Conservation (phyloP, 2,113 vertebrate species). For the Corythornis vintsioides region DNA sequence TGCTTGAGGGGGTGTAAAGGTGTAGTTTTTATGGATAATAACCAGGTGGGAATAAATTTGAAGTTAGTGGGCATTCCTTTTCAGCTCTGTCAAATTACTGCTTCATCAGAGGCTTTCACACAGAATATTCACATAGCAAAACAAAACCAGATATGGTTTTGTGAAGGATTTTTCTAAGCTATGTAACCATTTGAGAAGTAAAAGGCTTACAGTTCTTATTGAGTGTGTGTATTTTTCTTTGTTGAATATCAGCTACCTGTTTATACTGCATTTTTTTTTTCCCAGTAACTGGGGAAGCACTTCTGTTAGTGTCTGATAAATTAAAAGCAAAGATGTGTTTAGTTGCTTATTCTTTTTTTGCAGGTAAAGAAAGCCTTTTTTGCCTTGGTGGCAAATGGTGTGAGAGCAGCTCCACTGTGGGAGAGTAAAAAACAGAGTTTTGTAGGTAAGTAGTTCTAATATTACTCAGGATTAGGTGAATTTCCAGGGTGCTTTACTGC, state of each 20-base stretch:
- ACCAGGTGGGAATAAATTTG: background rate
- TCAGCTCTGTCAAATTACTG: background rate
- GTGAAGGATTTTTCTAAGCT: background rate
- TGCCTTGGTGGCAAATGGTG: constrained; percentile 95
- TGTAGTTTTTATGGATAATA: background rate
- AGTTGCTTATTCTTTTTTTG: background rate
- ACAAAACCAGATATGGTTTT: background rate
- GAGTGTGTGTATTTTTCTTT: background rate
- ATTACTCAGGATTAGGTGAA: background rate
- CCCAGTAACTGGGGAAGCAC: background rate
- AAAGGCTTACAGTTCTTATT: background rate
- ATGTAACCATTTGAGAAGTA: background rate
- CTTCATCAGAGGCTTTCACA: background rate
- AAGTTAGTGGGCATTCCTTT: background rate
- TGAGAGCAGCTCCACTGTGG: constrained; percentile 96
- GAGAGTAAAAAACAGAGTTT: constrained; percentile 98
- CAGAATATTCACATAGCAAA: background rate
- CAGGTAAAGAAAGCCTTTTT: constrained; percentile 99
- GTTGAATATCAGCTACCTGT: background rate
- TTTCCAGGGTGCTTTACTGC: background rate
- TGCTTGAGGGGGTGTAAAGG: background rate
- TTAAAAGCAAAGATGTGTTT: background rate
- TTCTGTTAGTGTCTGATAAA: background rate
- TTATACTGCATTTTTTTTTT: background rate
- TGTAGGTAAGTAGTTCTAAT: constrained; percentile 85